These are phyloP conservation scores for Hypotaenidia philippensis DNA, from an alignment of 2,797 vertebrate species.

Conservation along the genomic window DNA sequence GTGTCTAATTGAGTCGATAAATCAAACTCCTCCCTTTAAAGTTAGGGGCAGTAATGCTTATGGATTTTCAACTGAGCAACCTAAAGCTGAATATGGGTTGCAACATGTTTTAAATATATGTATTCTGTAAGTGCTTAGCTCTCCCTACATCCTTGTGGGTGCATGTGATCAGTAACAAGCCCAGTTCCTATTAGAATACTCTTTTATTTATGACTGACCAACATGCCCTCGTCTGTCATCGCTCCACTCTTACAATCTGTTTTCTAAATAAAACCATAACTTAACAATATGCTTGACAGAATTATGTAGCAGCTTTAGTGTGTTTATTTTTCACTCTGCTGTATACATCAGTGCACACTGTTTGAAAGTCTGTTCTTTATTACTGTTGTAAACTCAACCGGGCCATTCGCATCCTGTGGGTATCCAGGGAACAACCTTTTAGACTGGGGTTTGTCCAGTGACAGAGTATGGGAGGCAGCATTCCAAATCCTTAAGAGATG, in stretches of 20 bases:
- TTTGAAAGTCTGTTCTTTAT: slow-evolving; percentile 11
- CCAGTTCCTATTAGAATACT: background rate
- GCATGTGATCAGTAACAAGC: background rate
- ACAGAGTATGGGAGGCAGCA: background rate
- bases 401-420: background rate
- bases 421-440: background rate
- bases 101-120: background rate
- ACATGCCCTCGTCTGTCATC: slow-evolving; percentile 25
- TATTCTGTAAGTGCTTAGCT: slow-evolving; percentile 46
- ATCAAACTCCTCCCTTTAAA: background rate
- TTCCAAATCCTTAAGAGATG: background rate
- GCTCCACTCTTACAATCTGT: slow-evolving; percentile 11
- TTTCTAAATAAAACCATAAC: slow-evolving; percentile 46
- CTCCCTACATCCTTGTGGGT: background rate
- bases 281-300: slow-evolving; percentile 51
- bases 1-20: background rate
- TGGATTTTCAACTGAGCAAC: background rate
- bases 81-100: background rate
- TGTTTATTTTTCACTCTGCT: slow-evolving; percentile 36
- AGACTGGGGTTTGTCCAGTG: background rate
- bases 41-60: background rate
- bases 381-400: background rate
- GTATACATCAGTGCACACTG: background rate
- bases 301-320: slow-evolving; percentile 27
- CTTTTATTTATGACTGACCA: slow-evolving; percentile 45